Evolutionary conservation across 2,113 vertebrate genomes (phyloP).

Genomic region (Bufo gargarizans): DNA sequence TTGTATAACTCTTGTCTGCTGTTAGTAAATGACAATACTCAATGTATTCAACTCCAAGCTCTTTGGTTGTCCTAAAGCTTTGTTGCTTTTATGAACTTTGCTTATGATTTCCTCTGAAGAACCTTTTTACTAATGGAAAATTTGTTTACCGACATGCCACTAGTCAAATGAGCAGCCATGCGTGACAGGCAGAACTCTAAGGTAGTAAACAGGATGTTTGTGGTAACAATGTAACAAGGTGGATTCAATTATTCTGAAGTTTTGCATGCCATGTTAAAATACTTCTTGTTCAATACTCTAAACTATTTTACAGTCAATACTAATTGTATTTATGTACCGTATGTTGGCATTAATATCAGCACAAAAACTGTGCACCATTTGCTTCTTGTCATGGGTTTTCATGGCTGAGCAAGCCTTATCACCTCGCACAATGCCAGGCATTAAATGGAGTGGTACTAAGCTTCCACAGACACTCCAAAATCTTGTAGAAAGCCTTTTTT

Average conservation of each 20-base stretch:
- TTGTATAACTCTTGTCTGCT: not conserved
- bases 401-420: too few species aligned
- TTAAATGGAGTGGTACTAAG: too few species aligned
- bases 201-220: not conserved
- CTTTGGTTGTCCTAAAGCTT: not conserved
- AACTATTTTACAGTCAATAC: not conserved
- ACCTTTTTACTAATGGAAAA: not conserved
- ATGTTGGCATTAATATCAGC: too few species aligned
- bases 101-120: not conserved
- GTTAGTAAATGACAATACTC: not conserved
- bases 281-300: not conserved
- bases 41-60: not conserved
- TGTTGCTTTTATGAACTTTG: not conserved
- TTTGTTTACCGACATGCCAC: not conserved
- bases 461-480: too few species aligned
- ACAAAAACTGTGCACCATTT: too few species aligned
- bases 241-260: not conserved
- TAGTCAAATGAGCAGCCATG: not conserved
- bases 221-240: not conserved
- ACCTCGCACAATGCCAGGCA: too few species aligned
- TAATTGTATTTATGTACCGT: not conserved
- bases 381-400: too few species aligned
- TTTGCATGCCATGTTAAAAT: not conserved
- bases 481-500: too few species aligned
- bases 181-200: not conserved